Evolutionary conservation across 1,140 invertebrate species (phyloP).

Genomic region (Thereuonema tuberculata): DNA sequence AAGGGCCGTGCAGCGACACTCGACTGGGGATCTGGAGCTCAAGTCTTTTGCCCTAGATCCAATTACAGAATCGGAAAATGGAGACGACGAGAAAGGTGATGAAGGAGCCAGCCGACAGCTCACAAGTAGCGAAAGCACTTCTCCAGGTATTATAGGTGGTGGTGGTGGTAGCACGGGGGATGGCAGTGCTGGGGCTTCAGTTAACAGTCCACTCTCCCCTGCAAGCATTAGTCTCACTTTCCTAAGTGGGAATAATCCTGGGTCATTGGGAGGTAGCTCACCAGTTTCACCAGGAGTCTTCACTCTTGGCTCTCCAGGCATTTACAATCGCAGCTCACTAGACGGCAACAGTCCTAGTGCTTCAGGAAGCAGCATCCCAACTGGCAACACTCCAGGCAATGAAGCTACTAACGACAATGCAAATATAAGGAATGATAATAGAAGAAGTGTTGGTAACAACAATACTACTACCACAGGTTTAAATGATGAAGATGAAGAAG

Average conservation of each 20-base stretch:
- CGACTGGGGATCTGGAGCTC: conserved; percentile 6
- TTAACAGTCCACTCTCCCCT: too few species aligned
- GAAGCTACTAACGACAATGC: too few species aligned
- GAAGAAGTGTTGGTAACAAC: neutral
- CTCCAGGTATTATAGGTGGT: neutral
- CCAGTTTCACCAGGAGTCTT: neutral
- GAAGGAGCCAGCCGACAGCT: neutral
- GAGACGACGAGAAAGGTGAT: neutral
- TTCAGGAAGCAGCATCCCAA: too few species aligned
- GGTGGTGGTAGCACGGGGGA: neutral
- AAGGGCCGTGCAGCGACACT: neutral
- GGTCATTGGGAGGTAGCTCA: neutral
- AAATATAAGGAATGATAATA: too few species aligned
- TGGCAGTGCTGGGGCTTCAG: neutral
- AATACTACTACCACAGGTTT: neutral
- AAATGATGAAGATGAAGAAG: neutral
- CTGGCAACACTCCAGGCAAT: too few species aligned
- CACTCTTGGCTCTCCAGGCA: neutral
- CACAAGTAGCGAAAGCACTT: too few species aligned
- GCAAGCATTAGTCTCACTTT: too few species aligned
- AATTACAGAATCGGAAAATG: conserved; percentile 1
- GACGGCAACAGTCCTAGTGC: too few species aligned
- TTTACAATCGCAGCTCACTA: too few species aligned
- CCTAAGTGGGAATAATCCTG: too few species aligned
- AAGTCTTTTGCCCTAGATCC: neutral